A percentile compares a stretch with the other conserved stretches of the same genome.
Conservation (phyloP, 2,797 vertebrate species). For the Poecilia gillii region DNA sequence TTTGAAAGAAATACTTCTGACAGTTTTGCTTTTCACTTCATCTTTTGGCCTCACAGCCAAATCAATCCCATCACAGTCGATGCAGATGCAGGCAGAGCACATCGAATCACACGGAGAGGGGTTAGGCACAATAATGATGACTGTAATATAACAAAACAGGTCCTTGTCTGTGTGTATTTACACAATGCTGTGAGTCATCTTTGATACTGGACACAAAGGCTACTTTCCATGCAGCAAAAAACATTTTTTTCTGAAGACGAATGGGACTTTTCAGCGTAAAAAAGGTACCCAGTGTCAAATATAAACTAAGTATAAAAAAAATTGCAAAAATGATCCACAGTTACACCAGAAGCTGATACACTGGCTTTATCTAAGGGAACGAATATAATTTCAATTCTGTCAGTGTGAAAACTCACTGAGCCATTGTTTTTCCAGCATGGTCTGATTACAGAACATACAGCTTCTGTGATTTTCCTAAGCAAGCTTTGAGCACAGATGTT, state of each 20-base stretch:
- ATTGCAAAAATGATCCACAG: background rate
- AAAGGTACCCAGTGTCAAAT: conserved; percentile 2
- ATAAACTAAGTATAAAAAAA: background rate
- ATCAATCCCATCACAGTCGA: conserved; percentile 60
- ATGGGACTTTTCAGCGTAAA: conserved; percentile 6
- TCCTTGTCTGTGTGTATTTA: conserved; percentile 55
- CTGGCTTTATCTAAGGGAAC: background rate
- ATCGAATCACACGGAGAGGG: conserved; percentile 45
- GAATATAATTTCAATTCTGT: background rate
- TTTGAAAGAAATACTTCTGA: conserved; percentile 66
- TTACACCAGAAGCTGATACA: background rate
- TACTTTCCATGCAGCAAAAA: conserved; percentile 35
- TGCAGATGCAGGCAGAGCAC: conserved; percentile 48
- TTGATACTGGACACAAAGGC: conserved; percentile 33
- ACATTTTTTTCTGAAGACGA: conserved; percentile 19
- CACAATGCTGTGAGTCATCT: conserved; percentile 15
- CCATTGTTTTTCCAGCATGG: background rate
- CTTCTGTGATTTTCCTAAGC: background rate
- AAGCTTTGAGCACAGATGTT: background rate
- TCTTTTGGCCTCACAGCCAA: conserved; percentile 60
- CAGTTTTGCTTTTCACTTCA: conserved; percentile 55
- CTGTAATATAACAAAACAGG: conserved; percentile 73
- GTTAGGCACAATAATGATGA: conserved; percentile 68
- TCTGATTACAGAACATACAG: background rate
- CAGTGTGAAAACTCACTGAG: background rate